Evolutionary conservation across 2,888 invertebrate species (phyloP).

Genomic region (Aphrophora alni): DNA sequence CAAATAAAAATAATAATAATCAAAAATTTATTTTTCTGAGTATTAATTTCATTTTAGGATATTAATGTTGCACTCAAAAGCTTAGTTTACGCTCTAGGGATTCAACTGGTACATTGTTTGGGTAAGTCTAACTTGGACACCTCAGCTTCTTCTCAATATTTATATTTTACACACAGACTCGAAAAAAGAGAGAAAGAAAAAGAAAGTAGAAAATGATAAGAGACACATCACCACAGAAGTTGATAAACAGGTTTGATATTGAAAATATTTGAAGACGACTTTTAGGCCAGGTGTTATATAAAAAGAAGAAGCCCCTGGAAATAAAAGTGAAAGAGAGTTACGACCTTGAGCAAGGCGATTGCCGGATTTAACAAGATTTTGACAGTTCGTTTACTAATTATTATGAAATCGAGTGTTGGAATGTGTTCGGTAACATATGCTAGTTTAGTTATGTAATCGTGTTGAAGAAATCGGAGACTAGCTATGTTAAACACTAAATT

Average conservation of each 20-base stretch:
- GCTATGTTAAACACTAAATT: neutral
- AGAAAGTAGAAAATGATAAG: neutral
- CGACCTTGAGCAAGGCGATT: neutral
- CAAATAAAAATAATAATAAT: too few relatives aligned
- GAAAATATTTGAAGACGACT: neutral
- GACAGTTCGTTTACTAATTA: neutral
- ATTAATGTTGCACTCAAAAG: too few relatives aligned
- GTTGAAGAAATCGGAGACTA: neutral
- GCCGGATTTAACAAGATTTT: neutral
- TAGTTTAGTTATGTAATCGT: neutral
- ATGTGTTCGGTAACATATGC: neutral
- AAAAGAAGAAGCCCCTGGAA: neutral
- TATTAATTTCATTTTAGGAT: too few relatives aligned
- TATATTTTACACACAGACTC: too few relatives aligned
- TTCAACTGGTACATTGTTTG: too few relatives aligned
- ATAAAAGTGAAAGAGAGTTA: neutral
- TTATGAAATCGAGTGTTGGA: neutral
- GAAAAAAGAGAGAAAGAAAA: too few relatives aligned
- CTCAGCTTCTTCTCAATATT: too few relatives aligned
- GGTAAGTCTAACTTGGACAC: too few relatives aligned
- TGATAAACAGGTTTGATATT: neutral
- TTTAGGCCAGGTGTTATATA: neutral
- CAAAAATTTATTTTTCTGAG: too few relatives aligned
- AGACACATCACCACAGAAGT: neutral
- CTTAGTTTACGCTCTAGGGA: too few relatives aligned